phyloP scores from a whole-genome alignment of 2,797 vertebrate species.

The Acanthornis magna region DNA sequence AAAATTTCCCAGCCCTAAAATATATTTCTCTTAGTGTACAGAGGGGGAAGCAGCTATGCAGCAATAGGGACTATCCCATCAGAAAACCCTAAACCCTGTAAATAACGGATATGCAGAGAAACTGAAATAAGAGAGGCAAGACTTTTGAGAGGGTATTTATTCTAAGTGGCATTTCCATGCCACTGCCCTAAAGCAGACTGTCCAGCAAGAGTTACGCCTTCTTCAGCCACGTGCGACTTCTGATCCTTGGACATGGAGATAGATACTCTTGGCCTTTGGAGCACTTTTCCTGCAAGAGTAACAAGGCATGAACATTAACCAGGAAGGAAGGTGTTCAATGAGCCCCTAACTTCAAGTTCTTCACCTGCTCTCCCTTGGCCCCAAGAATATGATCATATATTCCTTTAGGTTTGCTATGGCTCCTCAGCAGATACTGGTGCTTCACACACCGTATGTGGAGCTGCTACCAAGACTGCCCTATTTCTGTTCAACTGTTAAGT shows the following conservation, averaged over 20 bases:
- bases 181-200: background rate
- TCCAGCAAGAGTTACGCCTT: background rate
- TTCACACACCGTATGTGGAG: background rate
- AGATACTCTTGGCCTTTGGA: conserved; percentile 32
- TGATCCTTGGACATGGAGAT: background rate
- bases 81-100: background rate
- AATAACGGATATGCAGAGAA: background rate
- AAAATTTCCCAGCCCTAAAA: background rate
- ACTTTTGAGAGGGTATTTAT: background rate
- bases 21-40: background rate
- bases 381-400: background rate
- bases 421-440: background rate
- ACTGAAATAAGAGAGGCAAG: background rate
- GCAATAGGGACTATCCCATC: background rate
- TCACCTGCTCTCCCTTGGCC: background rate
- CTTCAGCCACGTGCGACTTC: conserved; percentile 19
- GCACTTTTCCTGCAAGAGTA: conserved; percentile 34
- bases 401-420: background rate
- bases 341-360: background rate
- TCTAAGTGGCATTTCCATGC: background rate
- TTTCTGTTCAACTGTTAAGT: background rate
- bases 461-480: background rate
- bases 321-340: background rate
- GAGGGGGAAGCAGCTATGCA: background rate
- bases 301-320: background rate